Evolutionary conservation across 2,797 vertebrate species (phyloP).

Genomic region (Sebastolobus altivelis): DNA sequence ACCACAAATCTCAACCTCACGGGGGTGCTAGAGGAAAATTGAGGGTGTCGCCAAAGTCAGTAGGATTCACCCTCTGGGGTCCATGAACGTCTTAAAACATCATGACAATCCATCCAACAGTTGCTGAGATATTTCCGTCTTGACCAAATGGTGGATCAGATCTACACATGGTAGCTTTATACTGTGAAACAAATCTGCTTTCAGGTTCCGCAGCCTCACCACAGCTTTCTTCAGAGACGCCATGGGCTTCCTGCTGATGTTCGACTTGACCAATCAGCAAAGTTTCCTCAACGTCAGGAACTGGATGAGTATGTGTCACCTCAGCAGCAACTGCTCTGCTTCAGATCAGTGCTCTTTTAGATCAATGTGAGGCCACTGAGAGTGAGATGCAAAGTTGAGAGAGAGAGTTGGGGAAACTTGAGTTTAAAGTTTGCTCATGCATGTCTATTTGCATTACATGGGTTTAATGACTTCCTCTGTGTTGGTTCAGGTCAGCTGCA

Average conservation of each 20-base stretch:
- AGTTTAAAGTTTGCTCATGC: constrained; percentile 18
- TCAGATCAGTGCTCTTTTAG: constrained; percentile 16
- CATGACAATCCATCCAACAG: not conserved
- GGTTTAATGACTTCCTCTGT: constrained; percentile 31
- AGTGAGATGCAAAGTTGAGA: not conserved
- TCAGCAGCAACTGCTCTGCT: constrained; percentile 20
- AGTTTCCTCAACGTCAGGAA: constrained; percentile 97
- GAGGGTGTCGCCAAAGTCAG: not conserved
- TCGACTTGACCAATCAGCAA: constrained; percentile 96
- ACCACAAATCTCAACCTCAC: too few relatives aligned
- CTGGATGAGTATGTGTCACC: constrained; percentile 94
- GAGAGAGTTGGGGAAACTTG: not conserved
- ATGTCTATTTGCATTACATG: not conserved
- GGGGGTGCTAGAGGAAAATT: too few relatives aligned
- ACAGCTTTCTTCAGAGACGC: constrained; percentile 98
- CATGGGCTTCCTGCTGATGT: constrained; percentile 97
- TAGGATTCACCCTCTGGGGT: not conserved
- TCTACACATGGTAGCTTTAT: not conserved
- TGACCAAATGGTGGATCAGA: not conserved
- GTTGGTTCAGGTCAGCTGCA: constrained; percentile 92
- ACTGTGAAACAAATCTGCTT: not conserved
- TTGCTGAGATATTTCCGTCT: not conserved
- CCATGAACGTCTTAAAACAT: not conserved
- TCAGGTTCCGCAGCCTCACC: constrained; percentile 95
- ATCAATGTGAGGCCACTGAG: constrained; percentile 1